Base-by-base conservation (phyloP, 64 coral and sea anemone species). In the Exaiptasia diaphana region DNA sequence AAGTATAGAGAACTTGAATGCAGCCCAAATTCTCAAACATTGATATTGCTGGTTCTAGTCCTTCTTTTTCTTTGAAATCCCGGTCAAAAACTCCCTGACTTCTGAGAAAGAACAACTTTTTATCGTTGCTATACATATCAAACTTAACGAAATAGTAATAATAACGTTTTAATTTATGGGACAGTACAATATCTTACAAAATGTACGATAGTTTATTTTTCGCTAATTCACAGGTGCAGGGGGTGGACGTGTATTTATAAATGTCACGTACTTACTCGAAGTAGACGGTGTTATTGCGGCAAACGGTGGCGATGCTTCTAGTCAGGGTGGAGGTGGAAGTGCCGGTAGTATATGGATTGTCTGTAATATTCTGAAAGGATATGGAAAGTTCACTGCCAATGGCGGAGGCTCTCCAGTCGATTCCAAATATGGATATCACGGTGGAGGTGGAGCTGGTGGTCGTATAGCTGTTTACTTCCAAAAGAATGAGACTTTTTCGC, bases 331-430 rank as follows among this genome's bases (percentile, higher is more conserved):
- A 82, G 90, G 84, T 15, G 90, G 90, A 58, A 93, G 90, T 77
- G 90, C 84, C 5, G 90, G 90, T 18, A 88, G 84, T 56, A 72
- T 82, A 4, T 93, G 90, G 90, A 64, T 93, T n/a, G 70, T 87
- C 41, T 93, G 90, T 50, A 35, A 76, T 37, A 68, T 88, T 75
- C 86, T 93, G 39, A 93, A 93, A 60, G 90, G 90, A 10, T 93
- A 70, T 41, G 90, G 90, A 33, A 93, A 83, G 50, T 87, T 93
- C 40, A 87, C 84, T 33, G 90, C 90, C 26, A 93, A 88, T 79
- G 90, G 90, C 6, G 90, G 90, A 46, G 67, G 38, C 17, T 61
- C 53, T 63, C 85, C 90, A 13, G 7, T 36, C 31, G 74, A 37
- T 31, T 26, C 29, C 2, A 17, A 21, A 2, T 52, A 52, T 3